Conservation (phyloP, 1,140 invertebrate species). For the Bathynomus jamesi region DNA sequence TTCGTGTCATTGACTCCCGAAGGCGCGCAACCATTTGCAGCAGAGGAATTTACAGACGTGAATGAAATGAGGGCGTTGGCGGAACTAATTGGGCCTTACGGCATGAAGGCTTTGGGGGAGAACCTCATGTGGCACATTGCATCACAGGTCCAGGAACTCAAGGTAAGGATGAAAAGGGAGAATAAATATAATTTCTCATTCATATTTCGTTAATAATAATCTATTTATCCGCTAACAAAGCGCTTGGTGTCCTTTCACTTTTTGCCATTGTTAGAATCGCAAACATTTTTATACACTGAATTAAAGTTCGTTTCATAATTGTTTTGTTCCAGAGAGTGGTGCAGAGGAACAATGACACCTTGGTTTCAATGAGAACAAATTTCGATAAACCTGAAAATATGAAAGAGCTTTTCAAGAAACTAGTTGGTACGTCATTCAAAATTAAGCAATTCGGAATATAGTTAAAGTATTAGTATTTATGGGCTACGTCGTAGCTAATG, state of each 20-base stretch:
- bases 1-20: conserved; percentile 88
- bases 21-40: conserved; percentile 81
- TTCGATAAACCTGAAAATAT: conserved; percentile 97
- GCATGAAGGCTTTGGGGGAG: conserved; percentile 94
- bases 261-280: too few species aligned
- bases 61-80: conserved; percentile 92
- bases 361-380: conserved; percentile 82
- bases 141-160: conserved; percentile 93
- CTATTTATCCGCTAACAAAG: too few species aligned
- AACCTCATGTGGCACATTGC: conserved; percentile 97
- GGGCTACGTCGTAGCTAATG: too few species aligned
- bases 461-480: too few species aligned
- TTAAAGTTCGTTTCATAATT: too few species aligned
- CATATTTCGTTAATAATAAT: too few species aligned
- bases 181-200: too few species aligned
- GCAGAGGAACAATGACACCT: conserved; percentile 80
- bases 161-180: conserved; percentile 48
- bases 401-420: conserved; percentile 88
- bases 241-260: too few species aligned
- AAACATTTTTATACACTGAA: too few species aligned
- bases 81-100: conserved; percentile 97
- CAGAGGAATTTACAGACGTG: conserved; percentile 96
- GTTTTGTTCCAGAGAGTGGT: conserved; percentile 68
- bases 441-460: too few species aligned
- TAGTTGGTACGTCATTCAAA: conserved; percentile 49